Percentiles rank a stretch among this genome's conserved stretches.
phyloP scores from a whole-genome alignment of 2,113 vertebrate species.

The Zosterops lateralis region DNA sequence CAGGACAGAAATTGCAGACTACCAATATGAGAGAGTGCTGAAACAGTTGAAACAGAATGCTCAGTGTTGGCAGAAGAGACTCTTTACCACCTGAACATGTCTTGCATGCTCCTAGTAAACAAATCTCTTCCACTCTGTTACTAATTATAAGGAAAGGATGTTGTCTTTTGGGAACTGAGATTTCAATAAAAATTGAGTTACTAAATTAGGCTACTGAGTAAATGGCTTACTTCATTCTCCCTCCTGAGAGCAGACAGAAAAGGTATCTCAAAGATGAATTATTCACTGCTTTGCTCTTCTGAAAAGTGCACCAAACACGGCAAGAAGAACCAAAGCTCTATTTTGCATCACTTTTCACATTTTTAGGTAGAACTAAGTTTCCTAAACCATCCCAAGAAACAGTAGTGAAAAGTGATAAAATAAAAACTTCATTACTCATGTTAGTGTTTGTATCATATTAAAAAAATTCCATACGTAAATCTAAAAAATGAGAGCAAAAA shows the following conservation, averaged over 20 bases:
- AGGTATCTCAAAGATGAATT: not conserved
- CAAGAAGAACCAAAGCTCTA: not conserved
- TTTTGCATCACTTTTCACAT: not conserved
- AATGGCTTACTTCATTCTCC: not conserved
- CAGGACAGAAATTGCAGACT: not conserved
- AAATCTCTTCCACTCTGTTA: not conserved
- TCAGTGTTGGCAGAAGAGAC: not conserved
- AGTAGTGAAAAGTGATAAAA: not conserved
- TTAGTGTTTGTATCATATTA: not conserved
- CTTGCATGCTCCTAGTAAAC: not conserved
- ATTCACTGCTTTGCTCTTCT: not conserved
- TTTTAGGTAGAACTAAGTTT: not conserved
- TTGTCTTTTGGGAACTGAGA: not conserved
- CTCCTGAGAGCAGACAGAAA: not conserved
- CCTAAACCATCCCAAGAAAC: not conserved
- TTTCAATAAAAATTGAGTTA: not conserved
- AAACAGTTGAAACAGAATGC: not conserved
- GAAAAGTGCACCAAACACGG: not conserved
- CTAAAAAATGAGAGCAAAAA: not conserved
- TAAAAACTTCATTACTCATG: not conserved
- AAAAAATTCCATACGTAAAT: not conserved
- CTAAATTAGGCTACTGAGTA: not conserved
- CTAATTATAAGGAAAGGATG: not conserved
- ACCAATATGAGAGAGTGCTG: not conserved
- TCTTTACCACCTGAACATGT: not conserved